phyloP scores from a whole-genome alignment of 1,140 invertebrate species.

The Drosophila insularis region DNA sequence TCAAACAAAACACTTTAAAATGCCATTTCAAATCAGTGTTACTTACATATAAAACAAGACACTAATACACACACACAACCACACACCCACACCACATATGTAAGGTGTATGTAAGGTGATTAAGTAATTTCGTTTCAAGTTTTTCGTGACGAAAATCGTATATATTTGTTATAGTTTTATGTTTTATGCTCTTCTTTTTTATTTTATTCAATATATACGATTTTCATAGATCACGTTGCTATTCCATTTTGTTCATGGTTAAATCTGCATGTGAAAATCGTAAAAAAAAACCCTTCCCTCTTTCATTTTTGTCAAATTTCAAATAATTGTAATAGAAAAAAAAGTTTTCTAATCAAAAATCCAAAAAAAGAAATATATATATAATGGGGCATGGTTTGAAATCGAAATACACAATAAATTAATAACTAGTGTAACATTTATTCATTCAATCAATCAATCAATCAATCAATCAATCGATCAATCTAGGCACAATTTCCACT shows the following conservation, averaged over 20 bases:
- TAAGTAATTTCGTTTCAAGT: conserved; percentile 44
- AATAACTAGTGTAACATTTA: no score
- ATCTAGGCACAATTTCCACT: conserved; percentile 26
- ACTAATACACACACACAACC: background rate
- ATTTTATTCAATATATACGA: conserved; percentile 35
- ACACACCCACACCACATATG: background rate
- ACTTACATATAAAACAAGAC: background rate
- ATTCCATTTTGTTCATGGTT: conserved; percentile 9
- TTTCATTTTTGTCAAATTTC: background rate
- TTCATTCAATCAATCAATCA: no score
- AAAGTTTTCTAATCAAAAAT: no score
- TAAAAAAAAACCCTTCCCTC: conserved; percentile 16
- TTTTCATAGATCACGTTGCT: conserved; percentile 20
- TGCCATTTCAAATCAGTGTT: conserved; percentile 56
- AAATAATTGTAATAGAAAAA: no score
- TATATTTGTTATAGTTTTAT: conserved; percentile 32
- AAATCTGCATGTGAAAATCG: conserved; percentile 56
- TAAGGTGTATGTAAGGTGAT: conserved; percentile 13
- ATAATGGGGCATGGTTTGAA: no score
- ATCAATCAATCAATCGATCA: background rate
- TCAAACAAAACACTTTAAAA: background rate
- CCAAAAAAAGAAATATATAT: no score
- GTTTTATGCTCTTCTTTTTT: no score
- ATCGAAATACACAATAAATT: no score
- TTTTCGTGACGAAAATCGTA: conserved; percentile 21